Percentiles rank a stretch among this genome's conserved stretches.
These are phyloP conservation scores for Sturnira hondurensis DNA, from an alignment of 2,113 vertebrate genomes.

Conservation along the genomic window DNA sequence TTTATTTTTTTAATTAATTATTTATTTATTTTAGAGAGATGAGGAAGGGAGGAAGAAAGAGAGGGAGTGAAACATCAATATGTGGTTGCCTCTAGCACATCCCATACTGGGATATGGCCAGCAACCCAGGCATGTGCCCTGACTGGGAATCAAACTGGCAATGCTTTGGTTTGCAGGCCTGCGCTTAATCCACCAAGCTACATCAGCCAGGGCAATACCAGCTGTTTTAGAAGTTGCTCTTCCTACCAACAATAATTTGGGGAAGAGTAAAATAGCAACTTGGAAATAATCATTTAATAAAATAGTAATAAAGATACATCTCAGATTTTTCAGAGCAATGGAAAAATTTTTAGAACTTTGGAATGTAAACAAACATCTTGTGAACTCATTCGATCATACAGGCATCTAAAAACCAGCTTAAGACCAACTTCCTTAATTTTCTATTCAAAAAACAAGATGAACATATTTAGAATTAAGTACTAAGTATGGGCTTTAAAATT, in stretches of 20 bases:
- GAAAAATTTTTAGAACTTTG: background rate
- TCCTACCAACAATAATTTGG: background rate
- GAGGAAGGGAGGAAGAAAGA: no score
- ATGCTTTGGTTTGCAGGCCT: no score
- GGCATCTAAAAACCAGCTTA: background rate
- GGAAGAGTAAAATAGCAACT: background rate
- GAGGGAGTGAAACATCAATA: no score
- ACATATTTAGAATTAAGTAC: background rate
- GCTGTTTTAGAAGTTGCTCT: background rate
- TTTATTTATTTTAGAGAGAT: no score
- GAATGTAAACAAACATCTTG: background rate
- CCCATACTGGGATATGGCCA: no score
- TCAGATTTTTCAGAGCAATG: background rate
- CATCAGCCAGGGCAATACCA: no score
- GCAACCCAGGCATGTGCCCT: no score
- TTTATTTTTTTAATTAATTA: no score
- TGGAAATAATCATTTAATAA: background rate
- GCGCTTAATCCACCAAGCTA: no score
- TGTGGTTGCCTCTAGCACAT: no score
- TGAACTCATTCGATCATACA: background rate
- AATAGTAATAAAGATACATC: background rate
- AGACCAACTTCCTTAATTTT: background rate
- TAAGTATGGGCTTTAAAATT: background rate
- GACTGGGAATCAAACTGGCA: no score
- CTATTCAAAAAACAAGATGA: background rate